These are phyloP conservation scores for Ceuthmochares aereus DNA, from an alignment of 2,113 vertebrate species.

Conservation along the genomic window DNA sequence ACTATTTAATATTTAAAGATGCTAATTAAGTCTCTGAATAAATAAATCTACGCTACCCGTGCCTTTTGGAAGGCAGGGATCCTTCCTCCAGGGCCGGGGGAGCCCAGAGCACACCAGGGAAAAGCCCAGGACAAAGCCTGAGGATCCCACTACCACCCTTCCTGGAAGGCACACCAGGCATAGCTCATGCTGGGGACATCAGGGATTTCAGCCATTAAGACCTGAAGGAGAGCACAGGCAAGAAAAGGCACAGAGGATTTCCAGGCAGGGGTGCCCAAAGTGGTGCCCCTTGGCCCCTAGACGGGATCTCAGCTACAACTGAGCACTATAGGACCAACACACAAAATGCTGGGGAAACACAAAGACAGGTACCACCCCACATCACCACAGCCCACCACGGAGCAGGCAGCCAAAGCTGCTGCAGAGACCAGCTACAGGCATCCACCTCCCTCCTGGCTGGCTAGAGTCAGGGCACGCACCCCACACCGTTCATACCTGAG, in stretches of 20 bases:
- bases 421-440: background rate
- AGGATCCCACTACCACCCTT: background rate
- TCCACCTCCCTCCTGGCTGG: background rate
- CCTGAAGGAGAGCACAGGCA: background rate
- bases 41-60: conserved; percentile 59
- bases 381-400: background rate
- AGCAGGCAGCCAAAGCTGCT: background rate
- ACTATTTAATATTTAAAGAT: conserved; percentile 82
- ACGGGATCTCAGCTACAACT: background rate
- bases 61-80: conserved; percentile 18
- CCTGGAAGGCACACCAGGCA: background rate
- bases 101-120: fast-evolving
- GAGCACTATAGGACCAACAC: background rate
- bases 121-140: background rate
- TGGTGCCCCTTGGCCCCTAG: background rate
- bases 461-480: background rate
- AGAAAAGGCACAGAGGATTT: background rate
- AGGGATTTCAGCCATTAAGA: background rate
- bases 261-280: background rate
- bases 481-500: background rate
- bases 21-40: conserved; percentile 78
- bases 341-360: fast-evolving
- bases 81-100: background rate
- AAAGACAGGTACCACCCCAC: background rate
- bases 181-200: background rate